Conservation (phyloP, 2,888 invertebrate species). For the Schizaphis graminum region DNA sequence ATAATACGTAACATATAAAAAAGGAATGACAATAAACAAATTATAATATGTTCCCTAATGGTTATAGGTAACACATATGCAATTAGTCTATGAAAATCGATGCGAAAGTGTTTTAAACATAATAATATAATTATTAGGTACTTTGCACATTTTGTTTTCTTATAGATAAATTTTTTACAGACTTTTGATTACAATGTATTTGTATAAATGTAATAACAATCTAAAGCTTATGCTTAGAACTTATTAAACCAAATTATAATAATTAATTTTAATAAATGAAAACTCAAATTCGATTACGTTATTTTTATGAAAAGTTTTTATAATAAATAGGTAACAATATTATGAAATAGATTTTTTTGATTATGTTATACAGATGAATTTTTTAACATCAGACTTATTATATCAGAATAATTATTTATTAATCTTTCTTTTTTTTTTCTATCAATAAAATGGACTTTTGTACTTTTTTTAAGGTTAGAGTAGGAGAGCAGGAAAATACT, state of each 20-base stretch:
- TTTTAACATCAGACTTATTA: not conserved
- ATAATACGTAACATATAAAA: constrained; percentile 33
- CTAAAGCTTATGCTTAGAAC: not conserved
- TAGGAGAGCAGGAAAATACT: not conserved
- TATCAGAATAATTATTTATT: not conserved
- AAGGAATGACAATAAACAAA: constrained; percentile 46
- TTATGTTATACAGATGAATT: constrained; percentile 26
- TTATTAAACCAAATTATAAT: constrained; percentile 24
- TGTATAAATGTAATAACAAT: constrained; percentile 54
- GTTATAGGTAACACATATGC: constrained; percentile 24
- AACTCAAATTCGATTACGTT: not conserved
- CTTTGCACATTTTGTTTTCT: not conserved
- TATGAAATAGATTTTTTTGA: not conserved
- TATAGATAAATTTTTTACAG: constrained; percentile 37
- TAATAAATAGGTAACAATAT: constrained; percentile 16
- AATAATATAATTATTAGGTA: not conserved
- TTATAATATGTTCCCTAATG: not conserved
- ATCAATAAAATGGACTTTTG: not conserved
- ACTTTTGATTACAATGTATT: constrained; percentile 55
- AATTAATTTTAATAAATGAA: not conserved
- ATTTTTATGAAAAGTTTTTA: not conserved
- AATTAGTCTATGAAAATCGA: not conserved
- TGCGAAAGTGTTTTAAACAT: not conserved
- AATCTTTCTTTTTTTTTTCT: not conserved
- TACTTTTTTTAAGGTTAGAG: not conserved